phyloP scores from a whole-genome alignment of 1,140 invertebrate species.

The Megalonaias nervosa region DNA sequence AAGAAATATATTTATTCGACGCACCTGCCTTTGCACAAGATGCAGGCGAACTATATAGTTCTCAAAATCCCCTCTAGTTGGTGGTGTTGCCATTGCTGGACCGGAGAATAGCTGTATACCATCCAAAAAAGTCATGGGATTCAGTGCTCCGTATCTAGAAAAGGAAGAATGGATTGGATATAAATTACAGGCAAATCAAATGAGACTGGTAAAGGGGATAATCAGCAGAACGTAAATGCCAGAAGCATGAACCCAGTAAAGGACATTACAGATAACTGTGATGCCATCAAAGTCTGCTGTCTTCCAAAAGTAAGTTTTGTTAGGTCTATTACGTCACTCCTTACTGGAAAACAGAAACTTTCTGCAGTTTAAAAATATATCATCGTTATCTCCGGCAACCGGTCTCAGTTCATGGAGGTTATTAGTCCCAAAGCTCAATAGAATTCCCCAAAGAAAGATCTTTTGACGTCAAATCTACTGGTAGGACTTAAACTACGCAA shows the following conservation, averaged over 20 bases:
- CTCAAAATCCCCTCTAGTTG: slow-evolving; percentile 57
- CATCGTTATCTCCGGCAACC: too few species aligned
- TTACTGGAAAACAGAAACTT: not conserved
- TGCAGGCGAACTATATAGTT: slow-evolving; percentile 57
- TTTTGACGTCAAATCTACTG: too few species aligned
- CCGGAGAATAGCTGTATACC: slow-evolving; percentile 52
- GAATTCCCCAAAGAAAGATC: too few species aligned
- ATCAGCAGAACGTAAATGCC: slow-evolving; percentile 80
- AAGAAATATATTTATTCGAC: not conserved
- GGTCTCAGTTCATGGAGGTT: too few species aligned
- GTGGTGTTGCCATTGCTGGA: slow-evolving; percentile 39
- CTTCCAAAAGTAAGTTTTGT: not conserved
- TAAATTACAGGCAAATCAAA: slow-evolving; percentile 1
- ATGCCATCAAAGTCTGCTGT: too few species aligned
- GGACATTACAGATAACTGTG: not conserved
- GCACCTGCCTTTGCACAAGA: slow-evolving; percentile 46
- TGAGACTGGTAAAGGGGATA: slow-evolving; percentile 67
- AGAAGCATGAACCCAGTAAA: slow-evolving; percentile 69
- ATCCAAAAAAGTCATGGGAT: slow-evolving; percentile 57
- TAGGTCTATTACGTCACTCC: not conserved
- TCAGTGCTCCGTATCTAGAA: slow-evolving; percentile 53
- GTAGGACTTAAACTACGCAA: too few species aligned
- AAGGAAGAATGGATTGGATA: not conserved
- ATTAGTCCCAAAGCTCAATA: too few species aligned
- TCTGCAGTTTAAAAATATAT: not conserved